phyloP scores from a whole-genome alignment of 2,113 vertebrate species.

The Castor canadensis region DNA sequence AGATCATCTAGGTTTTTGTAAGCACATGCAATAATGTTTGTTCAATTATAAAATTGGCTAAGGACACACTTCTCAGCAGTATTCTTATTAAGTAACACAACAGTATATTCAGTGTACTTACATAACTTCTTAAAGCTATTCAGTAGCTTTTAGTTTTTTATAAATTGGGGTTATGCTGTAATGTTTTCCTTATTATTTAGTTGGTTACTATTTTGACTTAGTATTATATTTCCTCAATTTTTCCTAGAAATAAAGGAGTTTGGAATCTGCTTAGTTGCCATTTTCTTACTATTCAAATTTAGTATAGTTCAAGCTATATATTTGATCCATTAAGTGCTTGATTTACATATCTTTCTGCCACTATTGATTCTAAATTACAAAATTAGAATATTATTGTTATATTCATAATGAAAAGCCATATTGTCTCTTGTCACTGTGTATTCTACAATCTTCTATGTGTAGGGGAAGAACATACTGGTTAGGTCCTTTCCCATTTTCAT shows the following conservation, averaged over 20 bases:
- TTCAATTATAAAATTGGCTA: too few species aligned
- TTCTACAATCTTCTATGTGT: not conserved
- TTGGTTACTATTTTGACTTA: not conserved
- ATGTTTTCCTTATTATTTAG: not conserved
- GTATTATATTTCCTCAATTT: not conserved
- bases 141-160: not conserved
- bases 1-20: not conserved
- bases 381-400: not conserved
- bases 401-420: not conserved
- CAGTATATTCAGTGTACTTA: not conserved
- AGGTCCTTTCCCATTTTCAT: not conserved
- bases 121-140: too few species aligned
- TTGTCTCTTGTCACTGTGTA: not conserved
- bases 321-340: not conserved
- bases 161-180: not conserved
- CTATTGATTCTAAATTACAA: not conserved
- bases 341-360: not conserved
- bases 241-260: not conserved
- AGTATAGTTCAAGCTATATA: not conserved
- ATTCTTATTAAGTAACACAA: not conserved
- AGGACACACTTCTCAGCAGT: not conserved
- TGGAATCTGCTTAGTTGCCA: not conserved
- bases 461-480: not conserved
- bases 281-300: not conserved
- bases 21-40: not conserved